A percentile compares a stretch with the other conserved stretches of the same genome.
phyloP scores from a whole-genome alignment of 1,140 invertebrate genomes.

The Drosophila sucinea region DNA sequence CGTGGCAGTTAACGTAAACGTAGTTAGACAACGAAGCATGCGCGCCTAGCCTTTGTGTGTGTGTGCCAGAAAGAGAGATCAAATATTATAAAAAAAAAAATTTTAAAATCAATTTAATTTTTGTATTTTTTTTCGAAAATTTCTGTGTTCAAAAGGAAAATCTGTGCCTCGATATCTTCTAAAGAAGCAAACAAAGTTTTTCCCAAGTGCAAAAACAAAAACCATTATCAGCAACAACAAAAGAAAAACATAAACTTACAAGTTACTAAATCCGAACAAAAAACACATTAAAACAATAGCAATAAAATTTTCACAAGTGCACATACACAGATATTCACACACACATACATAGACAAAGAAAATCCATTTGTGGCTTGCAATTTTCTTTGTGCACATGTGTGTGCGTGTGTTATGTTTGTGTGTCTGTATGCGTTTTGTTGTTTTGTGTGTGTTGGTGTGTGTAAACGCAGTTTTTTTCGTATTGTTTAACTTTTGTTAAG shows the following conservation, averaged over 20 bases:
- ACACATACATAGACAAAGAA: conserved; percentile 15
- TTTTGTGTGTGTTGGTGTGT: conserved; percentile 22
- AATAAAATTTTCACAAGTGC: conserved; percentile 42
- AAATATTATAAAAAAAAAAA: conserved; percentile 65
- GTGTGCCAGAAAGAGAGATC: conserved; percentile 26
- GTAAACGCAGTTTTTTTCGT: conserved; percentile 10
- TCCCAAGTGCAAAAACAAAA: background rate
- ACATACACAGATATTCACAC: conserved; percentile 31
- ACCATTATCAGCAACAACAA: background rate
- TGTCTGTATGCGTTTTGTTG: conserved; percentile 6
- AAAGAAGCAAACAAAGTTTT: background rate
- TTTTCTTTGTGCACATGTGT: conserved; percentile 9
- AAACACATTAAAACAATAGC: conserved; percentile 26
- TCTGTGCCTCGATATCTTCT: background rate
- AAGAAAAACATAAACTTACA: conserved; percentile 5
- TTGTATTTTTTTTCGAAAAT: background rate
- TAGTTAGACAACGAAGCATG: conserved; percentile 29
- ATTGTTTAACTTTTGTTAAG: conserved; percentile 10
- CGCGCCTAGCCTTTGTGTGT: conserved; percentile 40
- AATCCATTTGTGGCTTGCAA: conserved; percentile 2
- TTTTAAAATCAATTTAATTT: background rate
- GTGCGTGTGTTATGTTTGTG: conserved; percentile 9
- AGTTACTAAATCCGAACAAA: background rate
- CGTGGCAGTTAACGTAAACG: conserved; percentile 42
- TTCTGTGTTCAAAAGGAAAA: background rate